Evolutionary conservation across 2,888 invertebrate species (phyloP).

Genomic region (Papilio demoleus): DNA sequence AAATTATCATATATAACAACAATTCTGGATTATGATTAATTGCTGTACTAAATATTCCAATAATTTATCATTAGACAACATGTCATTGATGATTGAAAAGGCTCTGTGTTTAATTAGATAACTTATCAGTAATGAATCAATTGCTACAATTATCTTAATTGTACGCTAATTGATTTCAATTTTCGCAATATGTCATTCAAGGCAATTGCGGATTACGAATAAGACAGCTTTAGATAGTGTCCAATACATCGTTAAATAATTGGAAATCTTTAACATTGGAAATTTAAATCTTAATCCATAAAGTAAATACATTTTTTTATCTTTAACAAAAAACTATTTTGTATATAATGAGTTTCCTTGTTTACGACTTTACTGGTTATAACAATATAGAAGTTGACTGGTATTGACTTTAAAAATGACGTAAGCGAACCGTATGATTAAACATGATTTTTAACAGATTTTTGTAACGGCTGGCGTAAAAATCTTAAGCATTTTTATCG

Average conservation of each 20-base stretch:
- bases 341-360: background rate
- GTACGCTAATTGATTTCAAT: conserved; percentile 35
- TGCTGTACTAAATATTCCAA: background rate
- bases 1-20: background rate
- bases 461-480: too few relatives aligned
- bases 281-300: background rate
- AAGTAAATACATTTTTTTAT: background rate
- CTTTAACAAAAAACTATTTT: background rate
- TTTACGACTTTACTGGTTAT: background rate
- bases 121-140: conserved; percentile 45
- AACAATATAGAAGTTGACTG: background rate
- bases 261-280: background rate
- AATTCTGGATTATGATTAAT: background rate
- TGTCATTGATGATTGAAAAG: conserved; percentile 3
- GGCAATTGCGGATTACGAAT: background rate
- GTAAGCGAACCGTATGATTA: too few relatives aligned
- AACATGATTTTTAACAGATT: background rate
- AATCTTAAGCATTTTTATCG: too few relatives aligned
- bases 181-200: conserved; percentile 30
- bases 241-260: background rate
- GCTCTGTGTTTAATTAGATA: conserved; percentile 19
- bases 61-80: background rate
- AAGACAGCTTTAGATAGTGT: background rate
- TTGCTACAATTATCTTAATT: conserved; percentile 48
- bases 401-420: background rate